Base-by-base conservation (phyloP, 2,888 invertebrate species). In the Hofmannophila pseudospretella region DNA sequence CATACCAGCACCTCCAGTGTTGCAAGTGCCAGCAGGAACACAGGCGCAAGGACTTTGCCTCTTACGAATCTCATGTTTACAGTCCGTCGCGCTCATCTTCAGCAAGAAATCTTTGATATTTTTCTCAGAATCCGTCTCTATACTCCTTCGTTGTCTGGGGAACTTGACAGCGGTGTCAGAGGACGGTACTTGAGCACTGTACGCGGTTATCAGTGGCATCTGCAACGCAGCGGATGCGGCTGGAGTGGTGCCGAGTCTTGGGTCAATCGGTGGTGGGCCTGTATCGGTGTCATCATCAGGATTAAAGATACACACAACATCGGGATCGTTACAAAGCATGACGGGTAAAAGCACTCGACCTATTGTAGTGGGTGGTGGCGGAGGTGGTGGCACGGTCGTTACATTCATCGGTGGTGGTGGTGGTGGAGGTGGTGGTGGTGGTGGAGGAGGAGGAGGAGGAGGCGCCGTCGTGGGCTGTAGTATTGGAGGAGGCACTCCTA, bases 221-320 rank as follows among this genome's bases (percentile, higher is more conserved):
- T 68, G 71, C 39, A 70, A 51, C 13, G 74, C 70, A 11, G 69
- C 71, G 4, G 70, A 69, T 5, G 76, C 44, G 13, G 69, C 55
- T 12, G 76, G 73, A 4, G 84, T 78, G n/a, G 84, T 80, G 44
- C 82, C 85, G 40, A 81, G 67, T 38, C 88, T 71, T 33, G 88
- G 88, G 52, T 88, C 87, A 48, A 88, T 87, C 65, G 65, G 65
- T 46, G 77, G 66, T 42, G 76, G 64, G 49, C 82, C 85, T 79
- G 78, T 51, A 58, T 63, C 64, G 60, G 65, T 64, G 58, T 78
- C 77, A 69, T 79, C 60, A 19, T 41, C 63, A 47, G 76, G 82
- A 63, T 86, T 85, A 81, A 69, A 66, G 53, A 82, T 51, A 74
- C 86, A 86, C 50, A 85, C 71, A 45, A 69, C 51, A 54, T 81